Evolutionary conservation across 2,113 vertebrate genomes (phyloP).

Genomic region (Neogobius melanostomus): DNA sequence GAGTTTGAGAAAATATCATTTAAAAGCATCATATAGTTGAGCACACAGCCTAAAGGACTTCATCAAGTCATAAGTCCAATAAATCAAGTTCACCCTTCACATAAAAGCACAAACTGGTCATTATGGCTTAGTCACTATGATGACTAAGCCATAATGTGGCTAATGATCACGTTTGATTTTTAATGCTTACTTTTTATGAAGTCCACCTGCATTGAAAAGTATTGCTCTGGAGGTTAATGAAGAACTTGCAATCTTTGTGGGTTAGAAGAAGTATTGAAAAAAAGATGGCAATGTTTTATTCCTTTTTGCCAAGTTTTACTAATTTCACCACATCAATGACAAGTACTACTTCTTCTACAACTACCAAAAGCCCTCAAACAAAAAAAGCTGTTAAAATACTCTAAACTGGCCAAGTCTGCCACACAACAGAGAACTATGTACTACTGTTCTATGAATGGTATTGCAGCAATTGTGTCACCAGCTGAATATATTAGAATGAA

Average conservation of each 20-base stretch:
- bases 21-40: constrained; percentile 42
- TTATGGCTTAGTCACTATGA: neutral
- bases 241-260: too few species aligned
- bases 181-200: neutral
- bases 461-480: neutral
- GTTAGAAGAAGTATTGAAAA: neutral
- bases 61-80: constrained; percentile 2
- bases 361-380: constrained; percentile 11
- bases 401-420: neutral
- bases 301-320: neutral
- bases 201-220: neutral
- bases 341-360: too few species aligned
- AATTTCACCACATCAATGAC: too few species aligned
- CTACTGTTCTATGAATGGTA: neutral
- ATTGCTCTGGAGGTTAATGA: neutral
- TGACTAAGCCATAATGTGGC: too few species aligned
- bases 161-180: neutral
- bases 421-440: neutral
- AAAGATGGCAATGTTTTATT: neutral
- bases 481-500: constrained; percentile 5
- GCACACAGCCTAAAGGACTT: constrained; percentile 23
- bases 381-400: neutral
- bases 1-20: constrained; percentile 45
- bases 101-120: neutral
- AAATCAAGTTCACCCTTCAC: neutral